These are phyloP conservation scores for Potamilus streckersoni DNA, from an alignment of 1,140 invertebrate species.

Conservation along the genomic window DNA sequence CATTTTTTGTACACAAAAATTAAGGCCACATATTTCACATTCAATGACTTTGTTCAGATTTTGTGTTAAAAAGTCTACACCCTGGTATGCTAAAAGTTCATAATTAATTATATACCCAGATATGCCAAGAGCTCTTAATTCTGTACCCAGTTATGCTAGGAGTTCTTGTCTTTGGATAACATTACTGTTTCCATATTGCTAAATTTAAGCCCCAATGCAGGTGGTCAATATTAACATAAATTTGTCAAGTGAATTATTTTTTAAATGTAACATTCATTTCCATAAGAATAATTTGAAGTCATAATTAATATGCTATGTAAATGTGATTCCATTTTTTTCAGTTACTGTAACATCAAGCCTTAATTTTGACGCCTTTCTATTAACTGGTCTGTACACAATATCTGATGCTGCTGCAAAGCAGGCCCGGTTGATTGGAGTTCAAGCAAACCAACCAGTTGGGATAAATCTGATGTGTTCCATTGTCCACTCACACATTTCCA, in stretches of 20 bases:
- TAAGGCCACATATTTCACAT: no score
- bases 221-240: no score
- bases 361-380: constrained; percentile 69
- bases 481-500: constrained; percentile 61
- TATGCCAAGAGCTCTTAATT: background rate
- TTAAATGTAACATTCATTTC: no score
- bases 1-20: no score
- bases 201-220: no score
- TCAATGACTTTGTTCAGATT: no score
- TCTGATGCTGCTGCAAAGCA: constrained; percentile 44
- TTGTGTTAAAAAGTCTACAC: no score
- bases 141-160: background rate
- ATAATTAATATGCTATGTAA: no score
- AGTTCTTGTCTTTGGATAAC: background rate
- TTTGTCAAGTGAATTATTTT: no score
- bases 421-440: constrained; percentile 24
- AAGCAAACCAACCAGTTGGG: constrained; percentile 36
- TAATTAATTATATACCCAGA: background rate
- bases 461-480: constrained; percentile 65
- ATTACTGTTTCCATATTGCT: no score
- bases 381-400: constrained; percentile 66
- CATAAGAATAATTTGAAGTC: no score
- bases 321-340: constrained; percentile 27
- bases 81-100: no score
- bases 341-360: constrained; percentile 56